A percentile compares a stretch with the other conserved stretches of the same genome.
Conservation (phyloP, 2,113 vertebrate species). For the Crypturellus undulatus region DNA sequence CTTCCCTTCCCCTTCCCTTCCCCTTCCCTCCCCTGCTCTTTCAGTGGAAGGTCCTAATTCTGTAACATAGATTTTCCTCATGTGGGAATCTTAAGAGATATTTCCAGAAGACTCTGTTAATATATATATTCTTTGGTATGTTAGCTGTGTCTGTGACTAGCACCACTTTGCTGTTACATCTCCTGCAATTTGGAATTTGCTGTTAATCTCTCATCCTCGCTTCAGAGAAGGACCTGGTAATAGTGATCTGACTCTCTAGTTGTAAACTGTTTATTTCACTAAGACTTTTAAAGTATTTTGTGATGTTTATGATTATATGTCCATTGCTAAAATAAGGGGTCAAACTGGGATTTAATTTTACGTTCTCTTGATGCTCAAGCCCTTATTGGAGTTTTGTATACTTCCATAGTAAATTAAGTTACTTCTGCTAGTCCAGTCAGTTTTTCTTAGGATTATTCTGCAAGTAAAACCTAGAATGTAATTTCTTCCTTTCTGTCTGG, state of each 20-base stretch:
- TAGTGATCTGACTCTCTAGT: neutral
- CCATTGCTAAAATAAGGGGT: neutral
- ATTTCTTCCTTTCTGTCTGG: neutral
- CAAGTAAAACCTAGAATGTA: neutral
- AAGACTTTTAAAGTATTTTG: neutral
- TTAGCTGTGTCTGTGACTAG: rapidly evolving
- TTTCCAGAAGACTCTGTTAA: neutral
- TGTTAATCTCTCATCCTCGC: neutral
- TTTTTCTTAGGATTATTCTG: neutral
- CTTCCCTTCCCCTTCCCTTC: too few relatives aligned
- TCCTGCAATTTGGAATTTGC: neutral
- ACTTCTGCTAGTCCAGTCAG: neutral
- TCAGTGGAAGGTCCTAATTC: neutral
- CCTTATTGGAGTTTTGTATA: neutral
- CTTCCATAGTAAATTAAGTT: neutral
- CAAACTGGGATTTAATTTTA: neutral
- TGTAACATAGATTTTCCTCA: rapidly evolving
- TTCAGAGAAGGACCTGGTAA: neutral
- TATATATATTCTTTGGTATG: neutral
- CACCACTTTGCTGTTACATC: neutral
- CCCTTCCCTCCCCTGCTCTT: neutral
- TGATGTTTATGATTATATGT: neutral
- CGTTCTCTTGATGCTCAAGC: neutral
- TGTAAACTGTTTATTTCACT: neutral
- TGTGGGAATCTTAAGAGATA: neutral